Base-by-base conservation (phyloP, 2,113 vertebrate genomes). In the Crocuta crocuta region DNA sequence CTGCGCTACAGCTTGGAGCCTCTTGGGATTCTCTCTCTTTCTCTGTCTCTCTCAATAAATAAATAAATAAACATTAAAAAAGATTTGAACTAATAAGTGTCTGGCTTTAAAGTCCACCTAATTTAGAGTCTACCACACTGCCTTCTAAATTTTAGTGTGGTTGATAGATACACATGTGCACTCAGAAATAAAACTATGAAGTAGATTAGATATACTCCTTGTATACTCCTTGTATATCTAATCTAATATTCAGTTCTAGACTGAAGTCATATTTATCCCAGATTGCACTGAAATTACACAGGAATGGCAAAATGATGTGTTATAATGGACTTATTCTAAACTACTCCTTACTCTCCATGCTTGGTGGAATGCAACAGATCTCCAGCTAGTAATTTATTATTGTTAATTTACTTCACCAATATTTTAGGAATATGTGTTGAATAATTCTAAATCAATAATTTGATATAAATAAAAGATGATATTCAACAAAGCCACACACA, bases 361-460 rank as follows among this genome's bases (percentile, higher is more conserved):
- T 94, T 88, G 2, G 1, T 91, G 53, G 96, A 97, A 96, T 0
- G 0, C 80, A 98, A 98, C 98, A 98, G 92, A 98, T 96, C 85
- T 97, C 79, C 83, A 88, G 78, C 9, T 97, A 71, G 3, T 98
- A 97, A 98, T 98, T 98, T 98, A 98, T 97, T 98, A 97, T 91
- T 97, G 65, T 97, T 98, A 98, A 98, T 98, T 98, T 98, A 95
- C 80, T 91, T 98, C 95, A 96, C 84, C 89, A 88, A 66, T 97
- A 97, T 98, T 98, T 98, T 98, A 98, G 97, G 93, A 98, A 97
- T 98, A 98, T 97, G 89, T 98, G 98, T 97, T 96, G 89, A 98
- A 95, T 98, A 98, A 98, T 98, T 95, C 84, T 92, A 98, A 97
- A 13, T 48, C 71, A 93, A 91, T 31, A 87, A 88, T 90, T 95